Conservation (phyloP, 1,140 invertebrate species). For the Andrena cerasifolii region DNA sequence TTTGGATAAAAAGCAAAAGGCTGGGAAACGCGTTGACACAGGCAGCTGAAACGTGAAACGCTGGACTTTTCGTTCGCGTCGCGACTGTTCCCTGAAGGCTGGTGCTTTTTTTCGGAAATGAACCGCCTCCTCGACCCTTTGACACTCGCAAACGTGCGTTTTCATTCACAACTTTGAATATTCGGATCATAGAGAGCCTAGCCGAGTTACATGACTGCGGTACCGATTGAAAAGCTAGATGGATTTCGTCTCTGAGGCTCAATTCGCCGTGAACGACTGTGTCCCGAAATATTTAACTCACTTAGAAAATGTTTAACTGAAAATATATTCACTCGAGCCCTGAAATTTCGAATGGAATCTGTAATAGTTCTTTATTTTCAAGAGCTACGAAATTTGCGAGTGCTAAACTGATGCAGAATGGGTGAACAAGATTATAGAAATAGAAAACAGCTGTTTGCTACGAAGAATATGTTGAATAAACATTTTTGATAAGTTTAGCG, state of each 20-base stretch:
- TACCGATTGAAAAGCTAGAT: neutral
- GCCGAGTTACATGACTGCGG: neutral
- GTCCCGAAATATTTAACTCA: neutral
- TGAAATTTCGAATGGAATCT: no score
- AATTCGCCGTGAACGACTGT: neutral
- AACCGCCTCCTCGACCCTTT: neutral
- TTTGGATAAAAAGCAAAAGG: neutral
- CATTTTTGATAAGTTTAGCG: no score
- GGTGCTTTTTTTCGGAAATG: neutral
- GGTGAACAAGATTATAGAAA: no score
- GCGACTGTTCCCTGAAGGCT: neutral
- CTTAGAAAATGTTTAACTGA: no score
- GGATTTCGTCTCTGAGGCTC: neutral
- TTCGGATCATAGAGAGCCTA: neutral
- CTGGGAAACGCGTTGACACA: neutral
- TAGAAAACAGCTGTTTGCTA: no score
- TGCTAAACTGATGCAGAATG: no score
- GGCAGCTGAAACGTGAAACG: neutral
- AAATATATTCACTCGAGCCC: no score
- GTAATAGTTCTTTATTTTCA: no score
- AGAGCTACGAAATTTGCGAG: no score
- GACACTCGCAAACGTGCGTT: neutral
- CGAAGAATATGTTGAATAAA: no score
- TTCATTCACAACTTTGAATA: conserved; percentile 6
- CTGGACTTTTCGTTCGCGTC: neutral